Evolutionary conservation across 2,888 invertebrate species (phyloP).

Genomic region (Vesta saturnalis): DNA sequence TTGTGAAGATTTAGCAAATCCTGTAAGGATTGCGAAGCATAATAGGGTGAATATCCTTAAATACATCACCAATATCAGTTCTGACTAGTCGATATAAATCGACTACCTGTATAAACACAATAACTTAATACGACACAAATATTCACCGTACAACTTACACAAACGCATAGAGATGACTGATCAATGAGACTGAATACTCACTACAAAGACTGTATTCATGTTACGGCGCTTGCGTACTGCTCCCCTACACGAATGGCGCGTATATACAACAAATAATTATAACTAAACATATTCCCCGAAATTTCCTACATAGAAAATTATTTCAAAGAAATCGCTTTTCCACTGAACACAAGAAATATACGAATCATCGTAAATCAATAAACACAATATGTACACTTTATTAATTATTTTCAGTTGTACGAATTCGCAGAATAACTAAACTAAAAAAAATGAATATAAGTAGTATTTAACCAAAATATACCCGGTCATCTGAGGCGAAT

Average conservation of each 20-base stretch:
- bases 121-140: conserved; percentile 60
- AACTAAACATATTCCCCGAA: neutral
- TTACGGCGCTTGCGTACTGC: conserved; percentile 39
- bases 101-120: conserved; percentile 54
- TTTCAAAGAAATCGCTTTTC: neutral
- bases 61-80: conserved; percentile 73
- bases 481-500: too few species aligned
- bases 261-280: too few species aligned
- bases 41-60: conserved; percentile 80
- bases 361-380: too few species aligned
- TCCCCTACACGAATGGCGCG: conserved; percentile 19
- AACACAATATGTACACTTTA: too few species aligned
- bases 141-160: conserved; percentile 54
- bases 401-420: neutral
- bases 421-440: too few species aligned
- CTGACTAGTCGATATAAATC: conserved; percentile 54
- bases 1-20: conserved; percentile 80
- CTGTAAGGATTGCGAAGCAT: conserved; percentile 77
- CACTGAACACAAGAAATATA: too few species aligned
- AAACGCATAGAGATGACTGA: conserved; percentile 59
- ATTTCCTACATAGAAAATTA: neutral
- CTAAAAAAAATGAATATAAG: too few species aligned
- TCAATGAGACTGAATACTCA: conserved; percentile 52
- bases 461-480: too few species aligned
- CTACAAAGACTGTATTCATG: conserved; percentile 40